Conservation (phyloP, 2,113 vertebrate species). For the Maccullochella peelii region DNA sequence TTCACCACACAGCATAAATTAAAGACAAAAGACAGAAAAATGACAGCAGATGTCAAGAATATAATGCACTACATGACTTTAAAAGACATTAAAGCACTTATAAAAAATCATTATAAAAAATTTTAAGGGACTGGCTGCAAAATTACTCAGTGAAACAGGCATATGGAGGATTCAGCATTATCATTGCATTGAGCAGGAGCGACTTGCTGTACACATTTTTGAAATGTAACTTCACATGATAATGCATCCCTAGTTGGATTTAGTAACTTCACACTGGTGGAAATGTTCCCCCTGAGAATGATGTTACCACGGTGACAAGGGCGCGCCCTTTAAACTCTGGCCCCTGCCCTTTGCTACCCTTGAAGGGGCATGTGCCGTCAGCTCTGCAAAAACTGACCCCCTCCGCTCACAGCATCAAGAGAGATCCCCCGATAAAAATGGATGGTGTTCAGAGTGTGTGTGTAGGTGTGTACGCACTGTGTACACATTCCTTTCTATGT, state of each 20-base stretch:
- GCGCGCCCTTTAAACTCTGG: slow-evolving; percentile 69
- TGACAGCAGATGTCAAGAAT: no score
- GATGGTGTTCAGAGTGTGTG: slow-evolving; percentile 41
- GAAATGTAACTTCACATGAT: slow-evolving; percentile 25
- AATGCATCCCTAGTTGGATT: slow-evolving; percentile 39
- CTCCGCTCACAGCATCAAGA: slow-evolving; percentile 39
- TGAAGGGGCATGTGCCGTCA: slow-evolving; percentile 55
- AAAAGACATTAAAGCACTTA: background rate
- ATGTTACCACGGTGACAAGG: slow-evolving; percentile 74
- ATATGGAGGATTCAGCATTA: background rate
- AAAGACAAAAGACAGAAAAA: background rate
- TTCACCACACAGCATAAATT: background rate
- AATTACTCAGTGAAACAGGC: background rate
- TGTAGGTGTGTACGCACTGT: background rate
- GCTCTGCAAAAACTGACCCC: slow-evolving; percentile 16
- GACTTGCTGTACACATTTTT: background rate
- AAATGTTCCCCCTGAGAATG: slow-evolving; percentile 68
- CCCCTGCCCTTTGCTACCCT: slow-evolving; percentile 69
- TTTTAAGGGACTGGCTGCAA: background rate
- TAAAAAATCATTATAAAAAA: background rate
- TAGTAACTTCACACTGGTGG: slow-evolving; percentile 59
- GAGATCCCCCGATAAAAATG: slow-evolving; percentile 62
- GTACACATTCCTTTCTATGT: background rate
- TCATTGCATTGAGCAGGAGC: background rate
- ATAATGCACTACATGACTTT: background rate